phyloP scores from a whole-genome alignment of 2,113 vertebrate genomes.

The Lycaon pictus region DNA sequence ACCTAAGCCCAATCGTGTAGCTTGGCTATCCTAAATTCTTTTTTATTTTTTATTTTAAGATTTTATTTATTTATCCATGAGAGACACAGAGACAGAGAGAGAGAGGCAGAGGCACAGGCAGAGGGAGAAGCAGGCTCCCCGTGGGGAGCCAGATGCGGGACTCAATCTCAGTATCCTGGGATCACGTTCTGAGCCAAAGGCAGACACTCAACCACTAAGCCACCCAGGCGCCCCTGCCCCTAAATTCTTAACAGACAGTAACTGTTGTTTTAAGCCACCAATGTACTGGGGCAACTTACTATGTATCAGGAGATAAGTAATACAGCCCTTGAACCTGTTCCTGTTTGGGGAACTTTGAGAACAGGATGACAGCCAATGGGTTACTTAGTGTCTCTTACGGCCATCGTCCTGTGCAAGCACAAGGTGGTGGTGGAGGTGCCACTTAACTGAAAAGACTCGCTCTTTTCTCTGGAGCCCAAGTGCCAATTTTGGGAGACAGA shows the following conservation, averaged over 20 bases:
- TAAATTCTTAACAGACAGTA: neutral
- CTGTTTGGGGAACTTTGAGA: neutral
- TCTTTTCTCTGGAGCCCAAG: neutral
- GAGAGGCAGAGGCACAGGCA: no score
- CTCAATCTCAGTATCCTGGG: no score
- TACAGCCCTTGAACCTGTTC: neutral
- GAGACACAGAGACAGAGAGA: no score
- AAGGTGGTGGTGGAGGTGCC: neutral
- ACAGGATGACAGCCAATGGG: neutral
- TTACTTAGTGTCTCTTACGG: neutral
- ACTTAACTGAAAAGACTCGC: neutral
- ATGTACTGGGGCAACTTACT: neutral
- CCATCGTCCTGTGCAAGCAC: neutral
- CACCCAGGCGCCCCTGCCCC: neutral
- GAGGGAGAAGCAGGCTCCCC: no score
- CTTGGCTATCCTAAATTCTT: neutral
- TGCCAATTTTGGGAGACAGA: neutral
- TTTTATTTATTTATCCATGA: no score
- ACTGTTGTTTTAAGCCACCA: neutral
- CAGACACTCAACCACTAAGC: no score
- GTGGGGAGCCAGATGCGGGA: no score
- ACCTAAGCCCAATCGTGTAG: neutral
- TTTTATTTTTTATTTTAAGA: no score
- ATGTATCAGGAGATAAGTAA: neutral
- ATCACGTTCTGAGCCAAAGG: no score